A percentile compares a stretch with the other conserved stretches of the same genome.
phyloP scores from a whole-genome alignment of 2,888 invertebrate species.

The Ormyrus labotus region DNA sequence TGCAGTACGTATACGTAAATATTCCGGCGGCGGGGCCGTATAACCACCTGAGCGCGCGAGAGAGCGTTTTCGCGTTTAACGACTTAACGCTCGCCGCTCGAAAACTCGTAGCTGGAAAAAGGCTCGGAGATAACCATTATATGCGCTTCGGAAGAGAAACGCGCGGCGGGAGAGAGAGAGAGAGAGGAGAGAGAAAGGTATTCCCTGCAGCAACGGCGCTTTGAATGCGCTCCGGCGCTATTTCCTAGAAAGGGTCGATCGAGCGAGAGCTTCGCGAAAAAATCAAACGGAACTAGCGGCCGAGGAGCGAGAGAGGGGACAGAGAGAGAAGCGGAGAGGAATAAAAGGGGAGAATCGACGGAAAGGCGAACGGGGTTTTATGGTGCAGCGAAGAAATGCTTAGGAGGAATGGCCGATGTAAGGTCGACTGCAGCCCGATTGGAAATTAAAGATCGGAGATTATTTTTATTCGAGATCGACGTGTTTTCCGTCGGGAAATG shows the following conservation, averaged over 20 bases:
- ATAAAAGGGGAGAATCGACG: neutral
- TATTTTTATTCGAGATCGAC: neutral
- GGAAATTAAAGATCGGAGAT: slow-evolving; percentile 8
- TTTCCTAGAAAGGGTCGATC: slow-evolving; percentile 34
- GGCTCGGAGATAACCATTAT: slow-evolving; percentile 11
- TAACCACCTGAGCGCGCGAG: slow-evolving; percentile 5
- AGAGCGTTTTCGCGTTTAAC: slow-evolving; percentile 37
- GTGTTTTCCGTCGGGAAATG: neutral
- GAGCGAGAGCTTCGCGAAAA: neutral
- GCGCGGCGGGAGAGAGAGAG: neutral
- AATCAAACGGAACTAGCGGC: neutral
- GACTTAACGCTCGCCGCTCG: slow-evolving; percentile 25
- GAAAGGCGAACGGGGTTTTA: neutral
- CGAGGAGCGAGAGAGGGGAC: neutral
- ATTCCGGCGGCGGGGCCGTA: neutral
- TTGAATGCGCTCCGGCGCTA: slow-evolving; percentile 22
- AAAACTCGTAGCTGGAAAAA: slow-evolving; percentile 20
- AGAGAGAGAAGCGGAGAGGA: neutral
- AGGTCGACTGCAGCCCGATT: neutral
- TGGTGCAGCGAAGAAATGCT: no score
- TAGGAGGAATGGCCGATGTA: no score
- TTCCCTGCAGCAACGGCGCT: neutral
- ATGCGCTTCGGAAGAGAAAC: neutral
- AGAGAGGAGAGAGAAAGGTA: neutral
- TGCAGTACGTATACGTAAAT: slow-evolving; percentile 10